A percentile compares a stretch with the other conserved stretches of the same genome.
phyloP scores from a whole-genome alignment of 2,797 vertebrate genomes.

The Balearica regulorum region DNA sequence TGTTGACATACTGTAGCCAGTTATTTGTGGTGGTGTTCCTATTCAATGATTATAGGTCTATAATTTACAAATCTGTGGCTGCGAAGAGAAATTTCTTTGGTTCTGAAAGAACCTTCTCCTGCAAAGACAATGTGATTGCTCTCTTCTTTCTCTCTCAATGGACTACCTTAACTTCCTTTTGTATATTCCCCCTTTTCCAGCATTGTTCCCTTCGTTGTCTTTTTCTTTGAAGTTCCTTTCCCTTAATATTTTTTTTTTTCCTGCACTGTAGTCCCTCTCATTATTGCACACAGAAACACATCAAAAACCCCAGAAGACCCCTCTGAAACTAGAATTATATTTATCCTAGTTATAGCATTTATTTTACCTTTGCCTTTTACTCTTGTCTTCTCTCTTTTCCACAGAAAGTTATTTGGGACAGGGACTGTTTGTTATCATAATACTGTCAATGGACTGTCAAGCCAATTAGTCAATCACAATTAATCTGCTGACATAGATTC shows the following conservation, averaged over 20 bases:
- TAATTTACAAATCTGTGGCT: background rate
- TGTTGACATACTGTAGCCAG: background rate
- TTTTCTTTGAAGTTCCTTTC: background rate
- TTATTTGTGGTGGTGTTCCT: background rate
- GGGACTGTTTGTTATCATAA: background rate
- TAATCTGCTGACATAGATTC: background rate
- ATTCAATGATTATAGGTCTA: background rate
- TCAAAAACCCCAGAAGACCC: background rate
- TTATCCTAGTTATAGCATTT: background rate
- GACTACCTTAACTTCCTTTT: background rate
- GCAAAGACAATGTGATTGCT: background rate
- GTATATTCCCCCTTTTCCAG: background rate
- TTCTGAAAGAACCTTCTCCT: background rate
- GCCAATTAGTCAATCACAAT: background rate
- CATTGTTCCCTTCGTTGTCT: background rate
- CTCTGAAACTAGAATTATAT: background rate
- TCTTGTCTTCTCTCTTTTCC: background rate
- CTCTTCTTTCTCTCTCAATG: background rate
- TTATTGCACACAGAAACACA: background rate
- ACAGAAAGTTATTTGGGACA: background rate
- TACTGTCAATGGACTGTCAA: background rate
- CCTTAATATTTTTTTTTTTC: too few relatives aligned
- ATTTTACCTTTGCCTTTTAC: background rate
- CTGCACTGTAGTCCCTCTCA: background rate
- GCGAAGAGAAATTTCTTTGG: background rate